Evolutionary conservation across 2,888 invertebrate genomes (phyloP).

Genomic region (Chymomyza fuscimana): DNA sequence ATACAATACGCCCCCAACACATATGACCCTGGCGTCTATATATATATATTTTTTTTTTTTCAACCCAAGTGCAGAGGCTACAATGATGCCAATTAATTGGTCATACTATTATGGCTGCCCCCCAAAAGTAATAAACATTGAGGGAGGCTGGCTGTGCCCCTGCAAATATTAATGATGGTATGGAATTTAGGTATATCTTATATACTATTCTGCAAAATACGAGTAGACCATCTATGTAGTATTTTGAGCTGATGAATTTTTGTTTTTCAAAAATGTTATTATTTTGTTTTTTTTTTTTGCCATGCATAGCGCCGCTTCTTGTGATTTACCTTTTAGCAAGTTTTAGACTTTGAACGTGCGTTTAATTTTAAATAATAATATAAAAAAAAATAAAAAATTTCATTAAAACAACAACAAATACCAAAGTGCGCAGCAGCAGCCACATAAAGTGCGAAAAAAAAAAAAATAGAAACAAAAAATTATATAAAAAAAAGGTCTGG

Average conservation of each 20-base stretch:
- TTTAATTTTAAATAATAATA: neutral
- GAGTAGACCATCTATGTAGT: neutral
- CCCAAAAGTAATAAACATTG: neutral
- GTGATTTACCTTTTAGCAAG: slow-evolving; percentile 6
- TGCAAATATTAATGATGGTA: slow-evolving; percentile 6
- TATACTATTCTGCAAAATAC: neutral
- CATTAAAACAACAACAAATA: neutral
- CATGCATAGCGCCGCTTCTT: neutral
- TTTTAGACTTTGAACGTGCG: slow-evolving; percentile 33
- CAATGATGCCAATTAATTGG: slow-evolving; percentile 1
- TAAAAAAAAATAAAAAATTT: slow-evolving; percentile 34
- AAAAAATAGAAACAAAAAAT: neutral
- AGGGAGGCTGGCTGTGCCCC: neutral
- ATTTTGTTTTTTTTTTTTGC: neutral
- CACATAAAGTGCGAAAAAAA: slow-evolving; percentile 20
- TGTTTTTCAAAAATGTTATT: neutral
- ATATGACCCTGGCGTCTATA: neutral
- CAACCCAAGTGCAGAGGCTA: neutral
- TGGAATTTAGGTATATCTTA: neutral
- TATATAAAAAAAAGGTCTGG: neutral
- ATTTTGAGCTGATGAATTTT: neutral
- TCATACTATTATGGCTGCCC: neutral
- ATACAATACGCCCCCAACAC: neutral
- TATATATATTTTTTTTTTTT: neutral
- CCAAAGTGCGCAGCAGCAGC: slow-evolving; percentile 5